Evolutionary conservation across 2,888 invertebrate species (phyloP).

Genomic region (Alsophila aescularia): DNA sequence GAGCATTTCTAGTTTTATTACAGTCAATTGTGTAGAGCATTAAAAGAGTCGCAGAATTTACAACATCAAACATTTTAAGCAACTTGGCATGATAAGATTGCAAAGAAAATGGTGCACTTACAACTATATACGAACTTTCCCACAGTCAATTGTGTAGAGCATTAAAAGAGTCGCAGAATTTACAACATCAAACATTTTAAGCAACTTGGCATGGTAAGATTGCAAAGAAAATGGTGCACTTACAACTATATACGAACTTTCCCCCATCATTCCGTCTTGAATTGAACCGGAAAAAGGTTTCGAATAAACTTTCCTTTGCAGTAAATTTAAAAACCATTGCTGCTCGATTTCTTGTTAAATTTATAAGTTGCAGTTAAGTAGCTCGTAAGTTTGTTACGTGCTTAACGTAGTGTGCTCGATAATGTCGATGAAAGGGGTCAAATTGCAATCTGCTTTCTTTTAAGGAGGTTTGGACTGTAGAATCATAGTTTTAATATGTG

Average conservation of each 20-base stretch:
- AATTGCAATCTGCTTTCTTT: too few species aligned
- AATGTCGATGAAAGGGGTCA: too few species aligned
- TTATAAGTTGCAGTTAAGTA: not conserved
- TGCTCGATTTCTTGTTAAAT: not conserved
- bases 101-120: not conserved
- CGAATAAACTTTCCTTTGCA: constrained; percentile 4
- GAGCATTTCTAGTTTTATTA: not conserved
- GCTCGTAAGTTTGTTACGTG: not conserved
- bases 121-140: not conserved
- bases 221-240: not conserved
- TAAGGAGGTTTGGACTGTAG: too few species aligned
- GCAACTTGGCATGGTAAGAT: not conserved
- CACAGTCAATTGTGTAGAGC: too few species aligned
- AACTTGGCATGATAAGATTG: not conserved
- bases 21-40: too few species aligned
- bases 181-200: too few species aligned
- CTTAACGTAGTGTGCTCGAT: not conserved
- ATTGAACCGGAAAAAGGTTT: constrained; percentile 1
- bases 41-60: too few species aligned
- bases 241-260: not conserved
- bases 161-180: too few species aligned
- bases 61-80: not conserved
- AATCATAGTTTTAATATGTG: too few species aligned
- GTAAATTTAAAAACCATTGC: not conserved
- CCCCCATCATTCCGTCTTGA: not conserved